Percentiles rank a stretch among this genome's conserved stretches.
These are phyloP conservation scores for Clanis bilineata DNA, from an alignment of 2,888 invertebrate species.

Conservation along the genomic window DNA sequence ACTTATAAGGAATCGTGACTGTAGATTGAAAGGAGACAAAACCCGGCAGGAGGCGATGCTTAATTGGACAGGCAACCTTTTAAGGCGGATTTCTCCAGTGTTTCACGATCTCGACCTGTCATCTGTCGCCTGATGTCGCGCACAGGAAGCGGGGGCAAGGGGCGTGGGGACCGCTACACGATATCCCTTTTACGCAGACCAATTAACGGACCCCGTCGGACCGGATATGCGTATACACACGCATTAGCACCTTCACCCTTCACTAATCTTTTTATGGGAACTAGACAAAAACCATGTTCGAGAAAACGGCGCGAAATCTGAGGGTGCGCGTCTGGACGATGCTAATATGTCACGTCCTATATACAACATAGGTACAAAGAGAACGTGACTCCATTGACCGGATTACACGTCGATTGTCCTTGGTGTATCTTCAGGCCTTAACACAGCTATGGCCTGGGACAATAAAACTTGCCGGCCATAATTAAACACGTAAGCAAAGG, in stretches of 20 bases:
- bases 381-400: constrained; percentile 58
- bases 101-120: constrained; percentile 54
- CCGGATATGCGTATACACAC: constrained; percentile 75
- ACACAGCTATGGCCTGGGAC: constrained; percentile 52
- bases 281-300: constrained; percentile 49
- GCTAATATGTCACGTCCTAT: constrained; percentile 38
- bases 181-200: constrained; percentile 81
- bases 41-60: constrained; percentile 47
- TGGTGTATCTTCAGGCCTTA: constrained; percentile 52
- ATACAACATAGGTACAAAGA: constrained; percentile 37
- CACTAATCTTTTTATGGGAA: constrained; percentile 72
- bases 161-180: constrained; percentile 67
- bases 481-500: constrained; percentile 48
- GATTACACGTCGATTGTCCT: constrained; percentile 59
- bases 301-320: constrained; percentile 56
- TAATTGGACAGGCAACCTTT: constrained; percentile 56
- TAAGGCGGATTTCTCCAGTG: constrained; percentile 49
- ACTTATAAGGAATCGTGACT: constrained; percentile 35
- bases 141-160: constrained; percentile 63
- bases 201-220: constrained; percentile 77
- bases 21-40: constrained; percentile 45
- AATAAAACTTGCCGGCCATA: constrained; percentile 53
- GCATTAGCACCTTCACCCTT: constrained; percentile 78
- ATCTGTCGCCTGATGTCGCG: constrained; percentile 46
- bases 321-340: constrained; percentile 33